These are phyloP conservation scores for Circaetus cinerascens DNA, from an alignment of 2,113 vertebrate species.

Conservation along the genomic window DNA sequence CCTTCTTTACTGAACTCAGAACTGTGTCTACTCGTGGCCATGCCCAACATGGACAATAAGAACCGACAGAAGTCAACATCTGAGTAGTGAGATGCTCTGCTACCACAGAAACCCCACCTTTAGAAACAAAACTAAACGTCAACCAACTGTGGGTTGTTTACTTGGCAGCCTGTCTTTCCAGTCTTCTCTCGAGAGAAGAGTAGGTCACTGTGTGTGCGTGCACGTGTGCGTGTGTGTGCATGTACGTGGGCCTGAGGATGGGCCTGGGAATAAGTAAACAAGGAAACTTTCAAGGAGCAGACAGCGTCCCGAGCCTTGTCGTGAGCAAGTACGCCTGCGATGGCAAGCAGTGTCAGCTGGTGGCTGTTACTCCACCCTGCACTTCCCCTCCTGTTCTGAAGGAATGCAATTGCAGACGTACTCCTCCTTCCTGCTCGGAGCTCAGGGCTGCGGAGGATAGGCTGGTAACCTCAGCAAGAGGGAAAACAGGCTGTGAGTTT, in stretches of 20 bases:
- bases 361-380: neutral
- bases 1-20: neutral
- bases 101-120: neutral
- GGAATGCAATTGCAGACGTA: neutral
- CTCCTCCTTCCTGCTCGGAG: neutral
- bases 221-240: rapidly evolving
- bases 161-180: neutral
- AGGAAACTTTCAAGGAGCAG: neutral
- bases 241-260: neutral
- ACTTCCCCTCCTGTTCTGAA: neutral
- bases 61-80: neutral
- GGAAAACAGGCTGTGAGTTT: neutral
- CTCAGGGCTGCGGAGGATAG: neutral
- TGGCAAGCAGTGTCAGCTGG: neutral
- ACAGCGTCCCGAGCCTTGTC: neutral
- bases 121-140: neutral
- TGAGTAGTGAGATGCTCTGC: neutral
- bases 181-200: neutral
- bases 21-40: neutral
- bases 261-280: neutral
- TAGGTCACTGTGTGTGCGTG: neutral
- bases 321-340: neutral
- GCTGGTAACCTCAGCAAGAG: neutral
- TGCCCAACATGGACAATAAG: neutral
- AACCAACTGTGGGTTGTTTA: neutral